These are phyloP conservation scores for Bellardia bayeri DNA, from an alignment of 2,888 invertebrate genomes.

Conservation along the genomic window DNA sequence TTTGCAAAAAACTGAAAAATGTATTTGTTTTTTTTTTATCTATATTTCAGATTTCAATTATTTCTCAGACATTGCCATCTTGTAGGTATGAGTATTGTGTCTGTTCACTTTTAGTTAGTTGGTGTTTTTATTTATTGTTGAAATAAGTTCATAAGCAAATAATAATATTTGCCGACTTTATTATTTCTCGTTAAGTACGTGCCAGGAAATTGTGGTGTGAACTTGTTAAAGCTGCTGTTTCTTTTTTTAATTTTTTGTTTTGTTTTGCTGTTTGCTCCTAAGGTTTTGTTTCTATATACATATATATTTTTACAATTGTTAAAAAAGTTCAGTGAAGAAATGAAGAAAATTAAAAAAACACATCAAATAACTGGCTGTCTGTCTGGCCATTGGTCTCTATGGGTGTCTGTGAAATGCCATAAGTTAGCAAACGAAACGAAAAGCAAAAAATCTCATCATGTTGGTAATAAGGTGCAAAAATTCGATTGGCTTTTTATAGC, in stretches of 20 bases:
- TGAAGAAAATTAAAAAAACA: not conserved
- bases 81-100: not conserved
- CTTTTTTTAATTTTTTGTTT: constrained; percentile 4
- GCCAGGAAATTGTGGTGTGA: constrained; percentile 77
- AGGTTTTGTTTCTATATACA: constrained; percentile 5
- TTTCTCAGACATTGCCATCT: constrained; percentile 7
- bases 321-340: not conserved
- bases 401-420: constrained; percentile 12
- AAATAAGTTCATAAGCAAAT: constrained; percentile 66
- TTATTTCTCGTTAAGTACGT: constrained; percentile 75
- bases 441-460: constrained; percentile 62
- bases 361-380: constrained; percentile 16
- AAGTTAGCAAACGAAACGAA: constrained; percentile 61
- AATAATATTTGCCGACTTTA: constrained; percentile 67
- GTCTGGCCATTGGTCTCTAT: constrained; percentile 28
- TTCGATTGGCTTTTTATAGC: constrained; percentile 58
- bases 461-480: constrained; percentile 71
- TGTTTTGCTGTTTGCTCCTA: not conserved
- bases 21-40: not conserved
- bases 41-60: constrained; percentile 47
- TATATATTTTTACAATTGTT: constrained; percentile 27
- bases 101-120: constrained; percentile 2
- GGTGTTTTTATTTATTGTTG: constrained; percentile 29
- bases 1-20: not conserved
- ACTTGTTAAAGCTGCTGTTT: constrained; percentile 75